phyloP scores from a whole-genome alignment of 1,140 invertebrate genomes.

The Penaeus vannamei region DNA sequence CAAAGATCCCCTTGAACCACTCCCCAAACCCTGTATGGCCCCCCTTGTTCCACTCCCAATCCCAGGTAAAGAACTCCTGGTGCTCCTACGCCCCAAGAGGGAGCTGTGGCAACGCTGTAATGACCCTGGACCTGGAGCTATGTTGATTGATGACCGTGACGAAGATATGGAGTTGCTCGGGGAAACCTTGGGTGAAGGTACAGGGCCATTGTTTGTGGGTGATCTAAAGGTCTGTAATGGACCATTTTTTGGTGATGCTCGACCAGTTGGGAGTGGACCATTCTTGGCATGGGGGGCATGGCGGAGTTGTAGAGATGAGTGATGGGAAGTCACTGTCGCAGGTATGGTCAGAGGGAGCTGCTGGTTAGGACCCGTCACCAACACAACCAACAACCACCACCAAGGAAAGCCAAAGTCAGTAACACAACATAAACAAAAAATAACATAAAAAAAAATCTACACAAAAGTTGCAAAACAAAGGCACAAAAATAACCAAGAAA shows the following conservation, averaged over 20 bases:
- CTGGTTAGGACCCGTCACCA: slow-evolving; percentile 49
- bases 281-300: slow-evolving; percentile 31
- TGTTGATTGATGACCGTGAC: slow-evolving; percentile 39
- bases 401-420: slow-evolving; percentile 58
- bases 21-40: slow-evolving; percentile 13
- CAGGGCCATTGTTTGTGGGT: slow-evolving; percentile 23
- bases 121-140: slow-evolving; percentile 51
- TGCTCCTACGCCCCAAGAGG: slow-evolving; percentile 29
- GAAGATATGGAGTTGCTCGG: slow-evolving; percentile 54
- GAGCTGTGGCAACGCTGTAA: slow-evolving; percentile 57
- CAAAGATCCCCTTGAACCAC: slow-evolving; percentile 28
- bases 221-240: slow-evolving; percentile 31
- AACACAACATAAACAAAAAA: slow-evolving; percentile 49
- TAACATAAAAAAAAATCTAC: slow-evolving; percentile 18
- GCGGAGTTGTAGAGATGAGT: slow-evolving; percentile 29
- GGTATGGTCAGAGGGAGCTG: slow-evolving; percentile 49
- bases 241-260: slow-evolving; percentile 23
- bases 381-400: slow-evolving; percentile 51
- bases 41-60: slow-evolving; percentile 37
- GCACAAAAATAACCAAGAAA: slow-evolving; percentile 10
- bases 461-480: slow-evolving; percentile 29
- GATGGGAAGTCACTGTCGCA: slow-evolving; percentile 31
- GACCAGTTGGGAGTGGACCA: slow-evolving; percentile 39
- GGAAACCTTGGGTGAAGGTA: slow-evolving; percentile 40
- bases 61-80: slow-evolving; percentile 53